Base-by-base conservation (phyloP, 1,140 invertebrate genomes). In the Vanessa atalanta region DNA sequence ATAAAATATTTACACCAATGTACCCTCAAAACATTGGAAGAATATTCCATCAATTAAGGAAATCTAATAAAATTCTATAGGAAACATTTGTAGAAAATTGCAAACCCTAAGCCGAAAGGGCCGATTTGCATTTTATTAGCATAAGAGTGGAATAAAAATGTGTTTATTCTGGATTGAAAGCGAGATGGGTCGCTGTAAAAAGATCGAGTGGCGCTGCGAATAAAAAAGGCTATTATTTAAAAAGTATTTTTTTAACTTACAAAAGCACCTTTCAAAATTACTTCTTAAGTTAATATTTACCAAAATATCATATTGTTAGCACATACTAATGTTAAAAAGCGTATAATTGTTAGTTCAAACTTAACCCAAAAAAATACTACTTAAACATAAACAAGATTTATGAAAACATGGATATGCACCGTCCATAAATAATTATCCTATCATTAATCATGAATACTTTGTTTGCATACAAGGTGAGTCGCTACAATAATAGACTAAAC, bases 111-210 rank as follows among this genome's bases (percentile, higher is more conserved):
- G 76, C 83, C 79, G 78, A 85, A 87, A 89, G 78, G 84, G 84
- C 75, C 78, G 83, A 89, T 88, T 88, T 89, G 78, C 88, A 88
- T 89, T 89, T 87, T 89, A 89, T 88, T 87, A 87, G 85, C 85
- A 85, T 88, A 86, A 82, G 83, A 83, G 83, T 80, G 72, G 86
- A 87, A 89, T 89, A 89, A 89, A 89, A 89, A 88, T 89, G 86
- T 88, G 86, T 89, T 89, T 89, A 89, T 88, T 87, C 71, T 86
- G 81, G 79, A 77, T 83, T 82, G 83, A 80, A 83, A 83, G 79
- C 81, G 86, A 83, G 82, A 68, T 55, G 66, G 66, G 51, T 57
- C 66, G 51, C 51, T 68, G 66, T 89, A 85, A 87, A 83, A 80
- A 88, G 82, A 86, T 84, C 77, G 81, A 84, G 80, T 78, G 78